Conservation (phyloP, 2,797 vertebrate species). For the Pantherophis vulpinus region DNA sequence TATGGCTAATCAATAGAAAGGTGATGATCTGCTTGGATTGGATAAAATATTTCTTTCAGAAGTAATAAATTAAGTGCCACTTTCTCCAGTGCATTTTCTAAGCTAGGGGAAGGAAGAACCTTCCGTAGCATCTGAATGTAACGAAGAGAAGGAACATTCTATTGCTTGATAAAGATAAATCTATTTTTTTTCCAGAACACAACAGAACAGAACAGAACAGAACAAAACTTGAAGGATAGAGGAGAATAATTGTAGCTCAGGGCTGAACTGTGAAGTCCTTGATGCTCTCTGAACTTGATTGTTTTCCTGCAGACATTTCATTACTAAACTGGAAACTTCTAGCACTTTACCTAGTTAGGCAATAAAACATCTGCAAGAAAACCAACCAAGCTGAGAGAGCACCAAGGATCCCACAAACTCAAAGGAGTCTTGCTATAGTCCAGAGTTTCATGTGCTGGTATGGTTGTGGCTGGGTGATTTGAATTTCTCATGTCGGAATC, state of each 20-base stretch:
- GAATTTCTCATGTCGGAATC: conserved; percentile 7
- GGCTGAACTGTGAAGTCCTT: too few relatives aligned
- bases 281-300: too few relatives aligned
- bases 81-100: not conserved
- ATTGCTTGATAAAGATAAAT: conserved; percentile 7
- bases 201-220: not conserved
- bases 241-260: not conserved
- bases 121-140: not conserved
- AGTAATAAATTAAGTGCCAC: not conserved
- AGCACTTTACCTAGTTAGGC: not conserved
- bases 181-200: not conserved
- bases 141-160: not conserved
- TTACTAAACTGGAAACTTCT: not conserved
- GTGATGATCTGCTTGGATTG: conserved; percentile 22
- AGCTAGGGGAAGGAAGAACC: not conserved
- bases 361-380: not conserved
- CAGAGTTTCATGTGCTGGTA: conserved; percentile 6
- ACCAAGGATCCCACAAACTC: not conserved
- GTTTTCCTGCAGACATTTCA: too few relatives aligned
- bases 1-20: conserved; percentile 23
- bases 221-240: not conserved
- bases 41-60: not conserved
- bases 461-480: not conserved
- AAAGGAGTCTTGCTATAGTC: not conserved
- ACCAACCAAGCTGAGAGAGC: not conserved